Evolutionary conservation across 1,140 invertebrate species (phyloP), one percentile per base, ranked within the genome.

Genomic region (Dreissena rostriformis): DNA sequence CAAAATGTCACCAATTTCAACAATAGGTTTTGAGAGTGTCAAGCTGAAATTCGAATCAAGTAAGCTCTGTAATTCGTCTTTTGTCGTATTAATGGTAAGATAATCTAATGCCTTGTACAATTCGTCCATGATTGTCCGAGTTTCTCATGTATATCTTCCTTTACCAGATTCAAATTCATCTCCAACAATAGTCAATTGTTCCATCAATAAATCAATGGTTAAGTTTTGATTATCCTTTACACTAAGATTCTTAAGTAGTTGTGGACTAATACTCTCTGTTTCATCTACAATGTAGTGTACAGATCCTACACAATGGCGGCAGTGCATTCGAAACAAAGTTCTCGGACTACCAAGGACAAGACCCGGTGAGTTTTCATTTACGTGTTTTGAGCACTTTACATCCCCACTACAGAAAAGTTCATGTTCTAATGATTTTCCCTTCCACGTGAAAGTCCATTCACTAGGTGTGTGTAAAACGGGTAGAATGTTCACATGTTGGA

Each of bases 381-480:
- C 39, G 39, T 39, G 39, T 39, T 39, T 39, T 39, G 39, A 39
- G 39, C 39, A 39, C 39, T 39, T 39, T 5, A 39, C 39, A 39
- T 5, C 39, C 39, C 39, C 39, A 39, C 39, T 39, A 8, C 39
- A 39, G 39, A 39, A 39, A 39, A 39, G 4, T 39, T 39, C 39
- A 39, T 39, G 39, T 39, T 39, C 39, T 39, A 39, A 39, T 39
- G 2, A 19, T 49, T 74, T 65, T 52, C 55, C 71, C 22, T 15
- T 28, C 79, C 79, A 82, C 19, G 70, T 24, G 74, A 82, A 82
- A 19, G 51, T 26, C 79, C 79, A 82, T n/a, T 28, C 5, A 17
- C 53, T 52, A 22, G 79, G 79, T 39, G 14, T 6, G 1, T 24
- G 29, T 5, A 73, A 19, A 52, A 74, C n/a, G 11, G 79, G 79